Evolutionary conservation across 2,888 invertebrate genomes (phyloP).

Genomic region (Eurytoma adleriae): DNA sequence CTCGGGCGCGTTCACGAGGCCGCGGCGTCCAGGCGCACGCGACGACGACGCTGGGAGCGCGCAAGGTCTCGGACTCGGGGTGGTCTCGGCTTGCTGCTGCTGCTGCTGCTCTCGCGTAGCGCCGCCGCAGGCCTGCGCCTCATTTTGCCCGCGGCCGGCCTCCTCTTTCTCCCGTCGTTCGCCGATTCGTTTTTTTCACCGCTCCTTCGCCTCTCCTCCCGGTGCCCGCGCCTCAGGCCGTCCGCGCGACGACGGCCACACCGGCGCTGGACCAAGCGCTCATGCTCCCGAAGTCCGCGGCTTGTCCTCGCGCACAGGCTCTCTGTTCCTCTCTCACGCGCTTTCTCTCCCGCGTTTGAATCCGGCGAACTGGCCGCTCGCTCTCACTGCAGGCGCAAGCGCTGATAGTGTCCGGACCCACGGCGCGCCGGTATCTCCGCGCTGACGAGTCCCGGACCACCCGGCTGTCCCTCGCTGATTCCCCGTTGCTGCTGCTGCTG

Average conservation of each 20-base stretch:
- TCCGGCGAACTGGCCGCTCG: background rate
- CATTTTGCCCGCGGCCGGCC: conserved; percentile 42
- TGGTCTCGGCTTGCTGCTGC: conserved; percentile 28
- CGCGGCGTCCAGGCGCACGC: conserved; percentile 15
- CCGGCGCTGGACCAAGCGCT: background rate
- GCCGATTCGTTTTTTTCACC: conserved; percentile 6
- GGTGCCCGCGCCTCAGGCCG: conserved; percentile 22
- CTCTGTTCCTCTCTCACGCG: conserved; percentile 36
- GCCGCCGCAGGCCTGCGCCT: conserved; percentile 48
- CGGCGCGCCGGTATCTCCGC: no score
- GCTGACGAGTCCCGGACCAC: no score
- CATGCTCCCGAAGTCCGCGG: background rate
- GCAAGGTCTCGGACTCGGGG: conserved; percentile 20
- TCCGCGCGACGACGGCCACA: background rate
- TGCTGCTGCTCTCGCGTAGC: conserved; percentile 25
- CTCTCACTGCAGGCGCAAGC: background rate
- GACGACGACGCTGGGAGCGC: conserved; percentile 6
- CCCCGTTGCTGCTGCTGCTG: conserved; percentile 19
- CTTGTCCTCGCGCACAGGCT: background rate
- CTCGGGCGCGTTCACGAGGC: conserved; percentile 25
- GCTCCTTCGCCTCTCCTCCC: background rate
- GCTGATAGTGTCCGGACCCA: no score
- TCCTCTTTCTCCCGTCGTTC: conserved; percentile 24
- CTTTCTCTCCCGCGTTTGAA: conserved; percentile 47
- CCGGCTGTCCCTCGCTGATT: background rate